Evolutionary conservation across 1,140 invertebrate species (phyloP).

Genomic region (Drosophila quadrilineata): DNA sequence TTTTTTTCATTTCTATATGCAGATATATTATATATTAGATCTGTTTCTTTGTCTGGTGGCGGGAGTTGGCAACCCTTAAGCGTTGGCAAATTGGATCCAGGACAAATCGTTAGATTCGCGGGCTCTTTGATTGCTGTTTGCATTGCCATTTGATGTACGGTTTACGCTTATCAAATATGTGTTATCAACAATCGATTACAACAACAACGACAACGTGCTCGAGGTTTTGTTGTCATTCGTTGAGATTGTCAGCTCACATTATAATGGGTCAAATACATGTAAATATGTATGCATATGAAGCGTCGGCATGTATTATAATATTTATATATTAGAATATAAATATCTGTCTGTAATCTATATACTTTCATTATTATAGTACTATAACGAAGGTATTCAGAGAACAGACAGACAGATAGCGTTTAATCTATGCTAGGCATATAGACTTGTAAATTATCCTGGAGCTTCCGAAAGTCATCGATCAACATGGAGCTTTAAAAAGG

Average conservation of each 20-base stretch:
- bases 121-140: slow-evolving; percentile 36
- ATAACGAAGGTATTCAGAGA: neutral
- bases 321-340: slow-evolving; percentile 7
- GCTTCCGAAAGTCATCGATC: neutral
- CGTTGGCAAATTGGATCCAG: slow-evolving; percentile 45
- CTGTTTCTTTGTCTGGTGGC: neutral
- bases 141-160: slow-evolving; percentile 56
- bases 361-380: neutral
- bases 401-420: neutral
- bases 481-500: neutral
- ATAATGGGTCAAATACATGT: slow-evolving; percentile 7
- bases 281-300: neutral
- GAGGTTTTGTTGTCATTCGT: slow-evolving; percentile 48
- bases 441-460: slow-evolving; percentile 7
- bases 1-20: neutral
- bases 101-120: slow-evolving; percentile 23
- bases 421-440: slow-evolving; percentile 9
- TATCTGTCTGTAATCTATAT: slow-evolving; percentile 8
- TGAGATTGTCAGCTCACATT: slow-evolving; percentile 36
- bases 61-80: slow-evolving; percentile 35
- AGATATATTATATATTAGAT: slow-evolving; percentile 30
- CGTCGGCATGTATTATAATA: too few species aligned
- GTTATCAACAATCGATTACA: slow-evolving; percentile 77
- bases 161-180: slow-evolving; percentile 79
- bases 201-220: slow-evolving; percentile 33